A percentile compares a stretch with the other conserved stretches of the same genome.
phyloP scores from a whole-genome alignment of 2,113 vertebrate species.

The Muscicapa adusta region DNA sequence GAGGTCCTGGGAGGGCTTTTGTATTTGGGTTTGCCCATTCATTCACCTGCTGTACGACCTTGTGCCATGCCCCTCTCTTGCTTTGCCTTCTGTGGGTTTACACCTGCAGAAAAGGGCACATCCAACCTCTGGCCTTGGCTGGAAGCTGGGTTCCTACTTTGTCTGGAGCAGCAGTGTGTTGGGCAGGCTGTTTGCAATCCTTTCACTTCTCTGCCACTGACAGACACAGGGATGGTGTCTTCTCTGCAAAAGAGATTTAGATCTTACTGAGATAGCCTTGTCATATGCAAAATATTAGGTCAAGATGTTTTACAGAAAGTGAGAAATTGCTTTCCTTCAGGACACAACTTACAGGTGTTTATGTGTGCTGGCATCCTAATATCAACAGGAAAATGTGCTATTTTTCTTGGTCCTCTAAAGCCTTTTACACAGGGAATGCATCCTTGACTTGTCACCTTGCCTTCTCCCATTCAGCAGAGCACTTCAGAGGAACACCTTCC shows the following conservation, averaged over 20 bases:
- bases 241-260: neutral
- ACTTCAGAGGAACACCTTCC: neutral
- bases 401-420: neutral
- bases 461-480: neutral
- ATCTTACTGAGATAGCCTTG: neutral
- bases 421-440: neutral
- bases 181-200: neutral
- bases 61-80: fast-evolving
- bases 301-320: neutral
- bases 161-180: fast-evolving
- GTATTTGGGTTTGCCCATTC: neutral
- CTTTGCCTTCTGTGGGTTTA: neutral
- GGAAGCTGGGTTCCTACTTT: neutral
- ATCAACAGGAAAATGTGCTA: neutral
- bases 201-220: neutral
- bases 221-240: neutral
- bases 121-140: neutral
- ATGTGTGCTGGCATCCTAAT: neutral
- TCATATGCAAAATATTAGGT: neutral
- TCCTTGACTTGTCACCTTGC: neutral
- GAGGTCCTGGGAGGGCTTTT: neutral
- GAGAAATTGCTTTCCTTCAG: neutral
- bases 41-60: neutral
- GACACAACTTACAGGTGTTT: neutral
- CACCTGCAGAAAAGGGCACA: neutral